Evolutionary conservation across 1,140 invertebrate species (phyloP).

Genomic region (Conus ventricosus): DNA sequence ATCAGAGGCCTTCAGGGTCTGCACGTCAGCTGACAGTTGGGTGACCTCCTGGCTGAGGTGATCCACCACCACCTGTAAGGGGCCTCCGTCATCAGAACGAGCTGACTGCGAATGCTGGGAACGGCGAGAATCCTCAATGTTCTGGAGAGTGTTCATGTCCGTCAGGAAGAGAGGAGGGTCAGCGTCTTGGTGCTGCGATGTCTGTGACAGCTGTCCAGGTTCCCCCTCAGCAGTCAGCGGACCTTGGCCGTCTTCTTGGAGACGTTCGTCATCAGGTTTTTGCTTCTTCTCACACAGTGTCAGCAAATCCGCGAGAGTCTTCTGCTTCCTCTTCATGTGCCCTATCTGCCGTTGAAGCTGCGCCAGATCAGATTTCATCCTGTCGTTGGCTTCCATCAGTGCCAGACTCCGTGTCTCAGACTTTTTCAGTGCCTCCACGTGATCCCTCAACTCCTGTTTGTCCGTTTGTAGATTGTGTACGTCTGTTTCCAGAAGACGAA

Average conservation of each 20-base stretch:
- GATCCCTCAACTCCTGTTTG: neutral
- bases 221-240: neutral
- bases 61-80: slow-evolving; percentile 1
- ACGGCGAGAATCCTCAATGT: neutral
- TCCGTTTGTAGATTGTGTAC: neutral
- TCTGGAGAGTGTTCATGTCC: neutral
- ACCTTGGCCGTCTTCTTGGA: neutral
- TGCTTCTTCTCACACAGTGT: no score
- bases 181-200: neutral
- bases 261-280: neutral
- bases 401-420: neutral
- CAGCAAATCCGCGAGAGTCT: no score
- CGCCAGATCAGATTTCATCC: no score
- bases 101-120: neutral
- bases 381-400: no score
- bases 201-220: neutral
- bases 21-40: neutral
- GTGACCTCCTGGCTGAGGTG: neutral
- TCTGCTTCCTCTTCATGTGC: no score
- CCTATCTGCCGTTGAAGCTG: no score
- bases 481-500: neutral
- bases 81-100: slow-evolving; percentile 8
- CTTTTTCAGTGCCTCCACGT: neutral
- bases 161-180: neutral
- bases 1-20: slow-evolving; percentile 6